phyloP scores from a whole-genome alignment of 2,113 vertebrate species.

The Tautogolabrus adspersus region DNA sequence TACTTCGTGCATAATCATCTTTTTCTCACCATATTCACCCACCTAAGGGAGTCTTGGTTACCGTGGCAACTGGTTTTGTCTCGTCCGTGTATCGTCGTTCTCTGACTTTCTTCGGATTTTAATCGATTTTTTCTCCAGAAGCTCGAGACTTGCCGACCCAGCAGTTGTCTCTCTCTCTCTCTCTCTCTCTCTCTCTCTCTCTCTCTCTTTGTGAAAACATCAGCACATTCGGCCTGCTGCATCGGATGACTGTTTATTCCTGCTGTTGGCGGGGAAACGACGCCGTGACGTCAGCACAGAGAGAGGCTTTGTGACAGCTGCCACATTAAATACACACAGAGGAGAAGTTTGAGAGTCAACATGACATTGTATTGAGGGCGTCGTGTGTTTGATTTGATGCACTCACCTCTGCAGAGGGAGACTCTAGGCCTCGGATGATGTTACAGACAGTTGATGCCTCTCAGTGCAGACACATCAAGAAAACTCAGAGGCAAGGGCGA shows the following conservation, averaged over 20 bases:
- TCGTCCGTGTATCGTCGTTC: conserved; percentile 9
- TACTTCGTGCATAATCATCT: conserved; percentile 11
- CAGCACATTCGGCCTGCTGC: conserved; percentile 66
- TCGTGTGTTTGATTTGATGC: conserved; percentile 31
- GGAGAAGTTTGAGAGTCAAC: conserved; percentile 36
- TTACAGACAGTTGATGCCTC: conserved; percentile 39
- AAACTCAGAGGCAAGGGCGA: conserved; percentile 2
- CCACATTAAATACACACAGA: conserved; percentile 56
- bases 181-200: too few species aligned
- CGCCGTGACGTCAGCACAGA: conserved; percentile 46
- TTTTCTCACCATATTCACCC: conserved; percentile 10
- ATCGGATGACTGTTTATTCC: conserved; percentile 46
- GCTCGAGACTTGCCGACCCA: conserved; percentile 68
- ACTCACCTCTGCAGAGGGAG: conserved; percentile 44
- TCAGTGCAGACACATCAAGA: conserved; percentile 28
- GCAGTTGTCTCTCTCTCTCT: conserved; percentile 48
- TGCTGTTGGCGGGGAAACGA: conserved; percentile 45
- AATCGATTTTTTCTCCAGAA: conserved; percentile 65
- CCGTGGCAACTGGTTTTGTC: conserved; percentile 67
- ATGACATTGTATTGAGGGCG: conserved; percentile 53
- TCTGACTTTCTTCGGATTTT: conserved; percentile 49
- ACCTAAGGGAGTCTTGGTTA: conserved; percentile 38
- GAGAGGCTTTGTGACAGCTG: conserved; percentile 65
- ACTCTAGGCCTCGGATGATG: conserved; percentile 31
- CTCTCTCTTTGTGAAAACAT: conserved; percentile 58